Conservation (phyloP, 2,113 vertebrate species). For the Procavia capensis region DNA sequence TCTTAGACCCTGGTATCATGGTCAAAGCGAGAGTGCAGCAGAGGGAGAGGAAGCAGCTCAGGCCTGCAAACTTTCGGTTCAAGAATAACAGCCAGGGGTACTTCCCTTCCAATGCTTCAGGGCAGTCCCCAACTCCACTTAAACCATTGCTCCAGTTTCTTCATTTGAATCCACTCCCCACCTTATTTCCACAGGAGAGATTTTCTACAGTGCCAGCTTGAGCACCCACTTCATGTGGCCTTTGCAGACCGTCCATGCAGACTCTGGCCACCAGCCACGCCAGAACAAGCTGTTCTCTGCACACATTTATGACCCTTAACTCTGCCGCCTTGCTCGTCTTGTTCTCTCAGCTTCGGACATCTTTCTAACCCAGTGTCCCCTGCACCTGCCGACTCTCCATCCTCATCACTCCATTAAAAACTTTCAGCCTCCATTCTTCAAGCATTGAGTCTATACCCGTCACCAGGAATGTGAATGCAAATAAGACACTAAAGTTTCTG, state of each 20-base stretch:
- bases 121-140: background rate
- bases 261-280: background rate
- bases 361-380: background rate
- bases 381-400: too few species aligned
- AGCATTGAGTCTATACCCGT: background rate
- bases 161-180: background rate
- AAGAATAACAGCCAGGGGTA: background rate
- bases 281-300: background rate
- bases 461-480: background rate
- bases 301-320: background rate
- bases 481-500: background rate
- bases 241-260: background rate
- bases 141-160: background rate
- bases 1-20: background rate
- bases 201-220: background rate
- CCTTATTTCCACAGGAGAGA: background rate
- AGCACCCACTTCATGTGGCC: background rate
- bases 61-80: background rate
- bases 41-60: background rate
- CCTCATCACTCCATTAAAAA: background rate
- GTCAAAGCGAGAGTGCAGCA: accelerated
- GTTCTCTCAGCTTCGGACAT: background rate
- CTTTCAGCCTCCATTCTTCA: background rate
- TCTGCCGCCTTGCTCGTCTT: background rate
- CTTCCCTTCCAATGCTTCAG: background rate